Base-by-base conservation (phyloP, 2,888 invertebrate species). In the Drosophila borealis region DNA sequence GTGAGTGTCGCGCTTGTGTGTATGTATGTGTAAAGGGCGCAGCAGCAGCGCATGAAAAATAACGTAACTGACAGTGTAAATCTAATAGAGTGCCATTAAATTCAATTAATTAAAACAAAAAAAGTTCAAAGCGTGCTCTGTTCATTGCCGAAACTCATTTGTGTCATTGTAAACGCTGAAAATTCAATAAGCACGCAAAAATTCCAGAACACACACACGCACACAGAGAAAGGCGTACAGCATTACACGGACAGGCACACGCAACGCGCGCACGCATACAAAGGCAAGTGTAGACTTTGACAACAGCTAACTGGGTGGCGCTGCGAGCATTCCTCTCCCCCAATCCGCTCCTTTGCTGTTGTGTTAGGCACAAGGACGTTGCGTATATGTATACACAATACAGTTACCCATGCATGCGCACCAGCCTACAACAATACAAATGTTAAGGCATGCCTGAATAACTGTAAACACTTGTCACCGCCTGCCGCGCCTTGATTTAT, bases 341-440 rank as follows among this genome's bases (percentile, higher is more conserved):
- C 36, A 36, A 29, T 36, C 45, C 39, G 10, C 54, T 21, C 56
- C 37, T 45, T 64, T 66, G 48, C 64, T 84, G 70, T 88, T 88
- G 81, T 78, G 89, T 77, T 79, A 84, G 82, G 89, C 77, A 78
- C 89, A 88, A 88, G 88, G 88, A 88, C 85, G 79, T 73, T 74
- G 67, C 69, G 66, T 78, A 80, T 72, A 69, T 44, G 57, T 45
- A 63, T 46, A 50, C 74, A 61, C 46, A 46, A 34, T 33, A 39
- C 49, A 65, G 56, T 44, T 65, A 79, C 71, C 45, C 60, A 82
- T 73, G 64, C 86, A 73, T 78, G 74, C 83, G 66, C 83, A 78
- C 34, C 64, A 53, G 70, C 51, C 37, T 62, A 60, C 68, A 62
- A 74, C 66, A 76, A 71, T 69, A 70, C 80, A 72, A 53, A 51